Conservation (phyloP, 2,888 invertebrate species). For the Hoplodrina ambigua region DNA sequence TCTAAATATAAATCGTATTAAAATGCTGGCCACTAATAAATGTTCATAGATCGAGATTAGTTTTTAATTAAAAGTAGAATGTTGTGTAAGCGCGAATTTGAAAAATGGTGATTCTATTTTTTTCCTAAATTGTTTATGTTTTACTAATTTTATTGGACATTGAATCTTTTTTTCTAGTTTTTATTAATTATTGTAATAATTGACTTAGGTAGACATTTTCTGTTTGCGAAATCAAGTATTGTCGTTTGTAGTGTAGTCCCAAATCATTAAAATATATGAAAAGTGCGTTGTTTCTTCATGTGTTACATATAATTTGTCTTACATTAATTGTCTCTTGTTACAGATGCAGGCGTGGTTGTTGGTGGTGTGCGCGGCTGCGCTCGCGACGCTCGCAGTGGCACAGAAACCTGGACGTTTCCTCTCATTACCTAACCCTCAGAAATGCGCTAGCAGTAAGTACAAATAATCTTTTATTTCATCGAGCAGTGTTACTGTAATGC, state of each 20-base stretch:
- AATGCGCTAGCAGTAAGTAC: slow-evolving; percentile 96
- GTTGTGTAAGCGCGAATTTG: slow-evolving; percentile 2
- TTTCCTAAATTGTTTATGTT: neutral
- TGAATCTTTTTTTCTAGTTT: neutral
- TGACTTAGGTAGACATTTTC: neutral
- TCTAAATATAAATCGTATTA: neutral
- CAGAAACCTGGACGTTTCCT: slow-evolving; percentile 96
- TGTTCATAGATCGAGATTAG: neutral
- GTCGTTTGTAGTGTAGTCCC: neutral
- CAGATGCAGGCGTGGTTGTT: slow-evolving; percentile 94
- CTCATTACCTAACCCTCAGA: slow-evolving; percentile 94
- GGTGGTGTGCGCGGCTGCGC: slow-evolving; percentile 88
- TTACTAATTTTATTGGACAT: neutral
- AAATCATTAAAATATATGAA: neutral
- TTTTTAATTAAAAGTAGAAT: slow-evolving; percentile 24
- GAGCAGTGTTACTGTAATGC: neutral
- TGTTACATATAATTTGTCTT: neutral
- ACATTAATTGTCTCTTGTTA: slow-evolving; percentile 55
- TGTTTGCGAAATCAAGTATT: neutral
- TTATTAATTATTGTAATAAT: too few species aligned
- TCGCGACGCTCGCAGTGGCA: slow-evolving; percentile 91
- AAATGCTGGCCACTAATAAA: slow-evolving; percentile 11
- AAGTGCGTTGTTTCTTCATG: neutral
- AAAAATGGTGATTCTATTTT: neutral
- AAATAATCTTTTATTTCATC: neutral